phyloP scores from a whole-genome alignment of 2,113 vertebrate species.

The Regulus satrapa region DNA sequence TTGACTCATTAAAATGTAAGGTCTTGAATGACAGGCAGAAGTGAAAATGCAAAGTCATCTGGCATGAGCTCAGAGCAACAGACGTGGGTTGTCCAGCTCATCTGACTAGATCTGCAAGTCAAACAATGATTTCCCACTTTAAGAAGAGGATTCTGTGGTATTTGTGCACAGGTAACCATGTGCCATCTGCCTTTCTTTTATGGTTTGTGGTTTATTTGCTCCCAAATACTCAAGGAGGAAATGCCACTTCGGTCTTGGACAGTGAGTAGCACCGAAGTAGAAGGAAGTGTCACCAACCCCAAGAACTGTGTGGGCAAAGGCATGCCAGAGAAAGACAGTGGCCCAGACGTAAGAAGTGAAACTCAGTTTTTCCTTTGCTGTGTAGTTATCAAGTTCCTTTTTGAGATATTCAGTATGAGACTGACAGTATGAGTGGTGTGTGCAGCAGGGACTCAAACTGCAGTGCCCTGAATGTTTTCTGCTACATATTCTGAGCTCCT shows the following conservation, averaged over 20 bases:
- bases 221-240: not conserved
- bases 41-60: constrained; percentile 30
- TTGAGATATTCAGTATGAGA: not conserved
- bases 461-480: not conserved
- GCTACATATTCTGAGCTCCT: not conserved
- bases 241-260: not conserved
- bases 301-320: not conserved
- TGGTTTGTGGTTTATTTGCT: not conserved
- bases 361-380: not conserved
- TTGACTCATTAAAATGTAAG: not conserved
- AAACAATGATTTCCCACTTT: not conserved
- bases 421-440: rapidly evolving
- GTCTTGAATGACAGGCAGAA: not conserved
- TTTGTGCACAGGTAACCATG: not conserved
- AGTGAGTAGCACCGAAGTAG: not conserved
- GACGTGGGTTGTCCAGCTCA: not conserved
- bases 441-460: not conserved
- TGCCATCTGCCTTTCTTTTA: not conserved
- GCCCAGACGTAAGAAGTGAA: not conserved
- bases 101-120: not conserved
- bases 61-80: not conserved
- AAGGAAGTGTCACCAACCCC: not conserved
- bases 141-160: not conserved
- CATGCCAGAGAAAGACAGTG: not conserved
- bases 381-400: not conserved